phyloP scores from a whole-genome alignment of 2,113 vertebrate species.

The Balaeniceps rex region DNA sequence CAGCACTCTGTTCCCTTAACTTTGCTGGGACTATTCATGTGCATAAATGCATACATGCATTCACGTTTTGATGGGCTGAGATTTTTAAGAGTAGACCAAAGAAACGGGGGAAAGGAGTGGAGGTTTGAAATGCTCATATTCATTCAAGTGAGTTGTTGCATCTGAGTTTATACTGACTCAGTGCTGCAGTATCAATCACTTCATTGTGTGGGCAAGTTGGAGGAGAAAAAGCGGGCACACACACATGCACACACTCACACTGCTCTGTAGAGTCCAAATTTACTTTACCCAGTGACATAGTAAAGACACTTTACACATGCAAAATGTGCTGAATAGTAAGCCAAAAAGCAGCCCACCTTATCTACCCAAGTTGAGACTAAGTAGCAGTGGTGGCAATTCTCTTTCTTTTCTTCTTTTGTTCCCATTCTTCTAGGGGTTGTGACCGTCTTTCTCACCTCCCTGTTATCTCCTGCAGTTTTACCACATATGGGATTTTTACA shows the following conservation, averaged over 20 bases:
- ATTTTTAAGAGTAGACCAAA: background rate
- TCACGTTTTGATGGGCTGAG: background rate
- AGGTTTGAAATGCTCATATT: background rate
- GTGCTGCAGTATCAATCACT: background rate
- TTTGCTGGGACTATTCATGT: background rate
- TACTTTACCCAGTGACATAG: background rate
- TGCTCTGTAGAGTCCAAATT: background rate
- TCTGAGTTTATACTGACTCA: background rate
- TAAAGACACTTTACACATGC: background rate
- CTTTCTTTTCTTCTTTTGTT: background rate
- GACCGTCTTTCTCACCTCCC: background rate
- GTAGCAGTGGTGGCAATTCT: background rate
- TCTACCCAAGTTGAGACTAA: background rate
- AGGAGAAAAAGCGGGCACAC: background rate
- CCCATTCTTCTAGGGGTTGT: background rate
- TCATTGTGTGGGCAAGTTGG: background rate
- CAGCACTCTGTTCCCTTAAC: background rate
- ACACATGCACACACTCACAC: background rate
- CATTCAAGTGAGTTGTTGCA: background rate
- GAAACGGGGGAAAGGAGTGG: background rate
- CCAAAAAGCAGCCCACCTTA: background rate
- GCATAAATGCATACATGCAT: background rate
- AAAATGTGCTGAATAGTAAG: background rate
- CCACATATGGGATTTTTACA: background rate
- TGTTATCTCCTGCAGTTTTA: background rate